phyloP scores from a whole-genome alignment of 2,888 invertebrate genomes.

The Fragum whitleyi region DNA sequence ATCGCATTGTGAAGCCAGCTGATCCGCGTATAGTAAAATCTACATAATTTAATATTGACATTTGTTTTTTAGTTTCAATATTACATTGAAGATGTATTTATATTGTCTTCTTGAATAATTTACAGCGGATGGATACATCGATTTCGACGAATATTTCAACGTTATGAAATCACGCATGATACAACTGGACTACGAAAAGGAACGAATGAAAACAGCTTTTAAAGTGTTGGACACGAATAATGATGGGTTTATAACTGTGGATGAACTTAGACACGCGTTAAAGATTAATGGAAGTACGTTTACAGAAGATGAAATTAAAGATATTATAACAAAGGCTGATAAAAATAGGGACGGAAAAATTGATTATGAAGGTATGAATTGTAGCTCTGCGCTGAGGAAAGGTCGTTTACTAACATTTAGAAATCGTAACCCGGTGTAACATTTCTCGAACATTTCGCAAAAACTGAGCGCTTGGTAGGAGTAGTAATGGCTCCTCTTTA shows the following conservation, averaged over 20 bases:
- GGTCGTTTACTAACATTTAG: not conserved
- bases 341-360: constrained; percentile 61
- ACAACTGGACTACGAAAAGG: constrained; percentile 60
- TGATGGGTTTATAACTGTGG: constrained; percentile 52
- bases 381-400: not conserved
- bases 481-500: not conserved
- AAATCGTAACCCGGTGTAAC: not conserved
- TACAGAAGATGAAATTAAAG: constrained; percentile 50
- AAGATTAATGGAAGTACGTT: constrained; percentile 41
- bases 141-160: constrained; percentile 64
- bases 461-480: too few relatives aligned
- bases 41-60: too few relatives aligned
- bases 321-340: constrained; percentile 51
- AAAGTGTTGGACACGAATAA: constrained; percentile 54
- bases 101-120: too few relatives aligned
- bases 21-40: too few relatives aligned
- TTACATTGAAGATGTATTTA: too few relatives aligned
- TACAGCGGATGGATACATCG: constrained; percentile 64
- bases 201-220: constrained; percentile 63
- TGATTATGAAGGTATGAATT: constrained; percentile 54
- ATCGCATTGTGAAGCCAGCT: too few relatives aligned
- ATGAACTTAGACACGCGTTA: constrained; percentile 51
- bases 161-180: constrained; percentile 59
- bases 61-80: too few relatives aligned
- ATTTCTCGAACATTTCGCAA: not conserved